These are phyloP conservation scores for Noctilio leporinus DNA, from an alignment of 2,113 vertebrate genomes.

Conservation along the genomic window DNA sequence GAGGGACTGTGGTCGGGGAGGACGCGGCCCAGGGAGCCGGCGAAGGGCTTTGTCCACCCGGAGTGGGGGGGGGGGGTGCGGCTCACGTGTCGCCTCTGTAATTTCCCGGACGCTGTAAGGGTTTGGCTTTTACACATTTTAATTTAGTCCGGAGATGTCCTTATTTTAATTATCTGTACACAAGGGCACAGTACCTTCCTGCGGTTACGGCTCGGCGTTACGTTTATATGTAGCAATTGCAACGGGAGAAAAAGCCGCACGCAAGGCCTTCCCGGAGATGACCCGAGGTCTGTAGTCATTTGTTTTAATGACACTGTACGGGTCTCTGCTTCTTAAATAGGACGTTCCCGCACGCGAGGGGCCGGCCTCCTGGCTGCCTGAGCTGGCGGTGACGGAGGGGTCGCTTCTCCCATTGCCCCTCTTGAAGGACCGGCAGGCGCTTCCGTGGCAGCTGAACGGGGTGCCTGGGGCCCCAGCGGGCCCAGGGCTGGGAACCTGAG, in stretches of 20 bases:
- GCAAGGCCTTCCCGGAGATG: constrained; percentile 46
- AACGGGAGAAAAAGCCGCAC: constrained; percentile 13
- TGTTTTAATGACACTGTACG: constrained; percentile 56
- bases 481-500: neutral
- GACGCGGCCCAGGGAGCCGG: constrained; percentile 42
- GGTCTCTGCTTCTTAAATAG: constrained; percentile 52
- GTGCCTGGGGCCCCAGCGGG: neutral
- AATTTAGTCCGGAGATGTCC: constrained; percentile 71
- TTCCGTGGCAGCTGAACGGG: neutral
- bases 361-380: too few species aligned
- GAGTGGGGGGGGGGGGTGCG: too few species aligned
- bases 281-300: constrained; percentile 55
- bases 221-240: constrained; percentile 66
- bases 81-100: constrained; percentile 59
- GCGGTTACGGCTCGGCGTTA: constrained; percentile 66
- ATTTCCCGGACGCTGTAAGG: constrained; percentile 72
- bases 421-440: neutral
- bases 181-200: constrained; percentile 65
- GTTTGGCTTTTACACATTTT: constrained; percentile 72
- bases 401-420: neutral
- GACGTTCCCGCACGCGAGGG: neutral
- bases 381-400: too few species aligned
- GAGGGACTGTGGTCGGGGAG: constrained; percentile 40
- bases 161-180: constrained; percentile 74
- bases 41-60: constrained; percentile 42